Percentiles rank a stretch among this genome's conserved stretches.
Evolutionary conservation across 2,888 invertebrate genomes (phyloP).

Genomic region (Petrolisthes manimaculis): DNA sequence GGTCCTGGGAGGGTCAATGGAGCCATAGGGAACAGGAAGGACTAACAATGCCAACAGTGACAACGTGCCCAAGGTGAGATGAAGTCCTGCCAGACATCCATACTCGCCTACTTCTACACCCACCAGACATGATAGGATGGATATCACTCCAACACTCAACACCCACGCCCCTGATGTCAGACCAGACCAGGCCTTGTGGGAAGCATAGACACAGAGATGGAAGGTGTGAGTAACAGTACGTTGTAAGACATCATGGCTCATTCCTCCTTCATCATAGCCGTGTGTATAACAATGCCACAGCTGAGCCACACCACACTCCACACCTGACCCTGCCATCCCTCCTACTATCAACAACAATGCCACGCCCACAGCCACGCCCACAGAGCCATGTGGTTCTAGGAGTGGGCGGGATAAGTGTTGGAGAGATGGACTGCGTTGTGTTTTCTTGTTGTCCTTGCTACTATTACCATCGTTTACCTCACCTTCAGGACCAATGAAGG

Average conservation of each 20-base stretch:
- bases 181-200: slow-evolving; percentile 50
- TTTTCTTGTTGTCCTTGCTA: background rate
- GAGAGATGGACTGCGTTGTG: background rate
- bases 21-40: slow-evolving; percentile 58
- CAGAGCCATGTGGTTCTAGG: background rate
- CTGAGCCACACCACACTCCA: slow-evolving; percentile 53
- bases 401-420: background rate
- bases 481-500: too few relatives aligned
- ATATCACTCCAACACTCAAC: slow-evolving; percentile 29
- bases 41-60: slow-evolving; percentile 37
- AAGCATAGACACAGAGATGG: slow-evolving; percentile 49
- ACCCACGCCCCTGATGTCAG: slow-evolving; percentile 49
- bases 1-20: slow-evolving; percentile 57
- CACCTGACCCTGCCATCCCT: slow-evolving; percentile 35
- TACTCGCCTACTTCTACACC: slow-evolving; percentile 35
- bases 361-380: slow-evolving; percentile 30
- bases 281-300: slow-evolving; percentile 62
- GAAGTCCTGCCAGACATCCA: slow-evolving; percentile 30
- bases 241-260: slow-evolving; percentile 54
- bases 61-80: slow-evolving; percentile 30
- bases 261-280: slow-evolving; percentile 57
- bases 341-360: slow-evolving; percentile 43
- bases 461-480: too few relatives aligned
- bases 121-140: slow-evolving; percentile 34
- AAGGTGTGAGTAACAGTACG: slow-evolving; percentile 62